phyloP scores from a whole-genome alignment of 1,140 invertebrate genomes.

The Condylostylus longicornis region DNA sequence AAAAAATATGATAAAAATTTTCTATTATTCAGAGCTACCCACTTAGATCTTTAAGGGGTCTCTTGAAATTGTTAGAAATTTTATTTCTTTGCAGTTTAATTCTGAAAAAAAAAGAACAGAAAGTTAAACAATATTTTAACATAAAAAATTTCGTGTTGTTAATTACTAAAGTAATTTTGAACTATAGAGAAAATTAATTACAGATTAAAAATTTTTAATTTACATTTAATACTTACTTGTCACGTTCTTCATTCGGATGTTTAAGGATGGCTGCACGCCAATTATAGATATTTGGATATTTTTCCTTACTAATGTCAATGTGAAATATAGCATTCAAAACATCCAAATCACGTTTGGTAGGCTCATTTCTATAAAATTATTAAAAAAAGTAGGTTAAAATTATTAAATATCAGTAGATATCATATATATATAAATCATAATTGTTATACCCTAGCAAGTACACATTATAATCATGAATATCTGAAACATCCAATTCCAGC shows the following conservation, averaged over 20 bases:
- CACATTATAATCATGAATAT: constrained; percentile 29
- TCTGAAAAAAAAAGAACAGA: too few relatives aligned
- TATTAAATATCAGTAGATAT: not conserved
- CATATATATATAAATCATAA: not conserved
- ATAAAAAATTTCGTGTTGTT: not conserved
- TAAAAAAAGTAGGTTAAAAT: constrained; percentile 12
- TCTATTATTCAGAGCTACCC: too few relatives aligned
- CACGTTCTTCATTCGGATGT: constrained; percentile 37
- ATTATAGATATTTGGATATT: constrained; percentile 49
- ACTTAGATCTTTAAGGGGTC: too few relatives aligned
- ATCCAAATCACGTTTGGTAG: constrained; percentile 51
- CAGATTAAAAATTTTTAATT: too few relatives aligned
- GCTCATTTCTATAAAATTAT: constrained; percentile 44
- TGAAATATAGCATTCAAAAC: constrained; percentile 48
- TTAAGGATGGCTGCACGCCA: constrained; percentile 47
- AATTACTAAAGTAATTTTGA: not conserved
- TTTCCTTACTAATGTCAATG: constrained; percentile 34
- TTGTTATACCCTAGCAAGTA: constrained; percentile 8
- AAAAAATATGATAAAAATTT: too few relatives aligned
- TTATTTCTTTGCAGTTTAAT: too few relatives aligned
- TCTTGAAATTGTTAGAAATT: too few relatives aligned
- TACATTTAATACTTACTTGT: constrained; percentile 32
- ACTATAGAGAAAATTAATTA: not conserved
- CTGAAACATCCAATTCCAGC: constrained; percentile 8
- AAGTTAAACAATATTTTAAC: too few relatives aligned